Evolutionary conservation across 2,888 invertebrate species (phyloP).

Genomic region (Lucinisca nassula): DNA sequence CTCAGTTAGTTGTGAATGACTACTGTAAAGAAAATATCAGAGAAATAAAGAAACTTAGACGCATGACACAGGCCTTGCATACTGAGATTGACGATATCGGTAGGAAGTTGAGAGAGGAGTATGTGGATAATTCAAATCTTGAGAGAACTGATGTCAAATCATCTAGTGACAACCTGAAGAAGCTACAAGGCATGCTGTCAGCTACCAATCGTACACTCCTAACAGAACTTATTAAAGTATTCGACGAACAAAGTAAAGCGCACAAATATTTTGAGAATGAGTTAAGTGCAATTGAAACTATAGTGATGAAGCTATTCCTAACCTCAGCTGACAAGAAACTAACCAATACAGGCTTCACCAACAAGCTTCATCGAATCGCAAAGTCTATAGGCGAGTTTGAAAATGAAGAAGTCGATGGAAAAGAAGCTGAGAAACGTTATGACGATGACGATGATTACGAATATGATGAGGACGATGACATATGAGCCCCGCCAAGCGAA

Average conservation of each 20-base stretch:
- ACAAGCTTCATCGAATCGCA: neutral
- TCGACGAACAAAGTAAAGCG: neutral
- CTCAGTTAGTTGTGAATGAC: too few species aligned
- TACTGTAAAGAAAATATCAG: too few species aligned
- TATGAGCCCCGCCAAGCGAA: too few species aligned
- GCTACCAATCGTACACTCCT: neutral
- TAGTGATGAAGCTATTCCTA: neutral
- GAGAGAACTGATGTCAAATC: constrained; percentile 4
- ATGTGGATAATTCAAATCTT: neutral
- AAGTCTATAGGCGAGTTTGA: neutral
- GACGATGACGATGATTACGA: neutral
- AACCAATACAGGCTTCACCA: neutral
- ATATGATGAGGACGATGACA: neutral
- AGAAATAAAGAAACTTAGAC: too few species aligned
- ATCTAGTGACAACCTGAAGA: neutral
- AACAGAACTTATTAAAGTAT: neutral
- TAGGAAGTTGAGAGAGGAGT: neutral
- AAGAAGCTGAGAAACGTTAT: neutral
- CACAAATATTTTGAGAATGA: neutral
- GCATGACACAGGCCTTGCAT: too few species aligned
- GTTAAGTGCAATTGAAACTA: neutral
- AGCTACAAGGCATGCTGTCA: neutral
- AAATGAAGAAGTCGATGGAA: neutral
- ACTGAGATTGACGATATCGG: neutral
- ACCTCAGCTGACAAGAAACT: neutral